Conservation (phyloP, 1,140 invertebrate genomes). For the Musca domestica region DNA sequence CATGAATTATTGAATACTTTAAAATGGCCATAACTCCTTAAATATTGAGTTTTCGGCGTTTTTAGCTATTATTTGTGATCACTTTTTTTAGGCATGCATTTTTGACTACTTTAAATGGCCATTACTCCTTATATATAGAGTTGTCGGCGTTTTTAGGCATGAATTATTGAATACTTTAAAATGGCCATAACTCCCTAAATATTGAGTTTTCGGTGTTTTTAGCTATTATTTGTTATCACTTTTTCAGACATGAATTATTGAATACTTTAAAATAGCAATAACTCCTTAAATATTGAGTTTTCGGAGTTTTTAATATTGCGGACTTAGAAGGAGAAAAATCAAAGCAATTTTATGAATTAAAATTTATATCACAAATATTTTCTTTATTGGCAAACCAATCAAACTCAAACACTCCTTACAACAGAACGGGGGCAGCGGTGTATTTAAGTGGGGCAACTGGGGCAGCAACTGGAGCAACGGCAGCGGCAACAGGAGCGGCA, state of each 20-base stretch:
- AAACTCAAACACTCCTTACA: background rate
- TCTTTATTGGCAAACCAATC: background rate
- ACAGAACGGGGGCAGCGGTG: conserved; percentile 17
- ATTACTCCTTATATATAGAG: too few species aligned
- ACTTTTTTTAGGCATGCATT: too few species aligned
- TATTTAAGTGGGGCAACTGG: conserved; percentile 20
- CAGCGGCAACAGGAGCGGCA: background rate
- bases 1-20: too few species aligned
- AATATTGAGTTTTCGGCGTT: too few species aligned
- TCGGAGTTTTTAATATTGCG: background rate
- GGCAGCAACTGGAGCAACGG: background rate
- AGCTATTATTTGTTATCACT: too few species aligned
- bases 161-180: background rate
- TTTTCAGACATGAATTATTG: too few species aligned
- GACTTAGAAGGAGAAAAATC: background rate
- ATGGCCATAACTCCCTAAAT: background rate
- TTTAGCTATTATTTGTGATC: too few species aligned
- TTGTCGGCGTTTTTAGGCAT: background rate
- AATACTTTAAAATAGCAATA: too few species aligned
- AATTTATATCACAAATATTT: background rate
- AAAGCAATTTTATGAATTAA: background rate
- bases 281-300: background rate
- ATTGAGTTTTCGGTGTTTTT: too few species aligned
- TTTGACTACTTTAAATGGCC: too few species aligned
- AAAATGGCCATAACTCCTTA: too few species aligned